A percentile compares a stretch with the other conserved stretches of the same genome.
These are phyloP conservation scores for Heliothis virescens DNA, from an alignment of 1,140 invertebrate genomes.

Conservation along the genomic window DNA sequence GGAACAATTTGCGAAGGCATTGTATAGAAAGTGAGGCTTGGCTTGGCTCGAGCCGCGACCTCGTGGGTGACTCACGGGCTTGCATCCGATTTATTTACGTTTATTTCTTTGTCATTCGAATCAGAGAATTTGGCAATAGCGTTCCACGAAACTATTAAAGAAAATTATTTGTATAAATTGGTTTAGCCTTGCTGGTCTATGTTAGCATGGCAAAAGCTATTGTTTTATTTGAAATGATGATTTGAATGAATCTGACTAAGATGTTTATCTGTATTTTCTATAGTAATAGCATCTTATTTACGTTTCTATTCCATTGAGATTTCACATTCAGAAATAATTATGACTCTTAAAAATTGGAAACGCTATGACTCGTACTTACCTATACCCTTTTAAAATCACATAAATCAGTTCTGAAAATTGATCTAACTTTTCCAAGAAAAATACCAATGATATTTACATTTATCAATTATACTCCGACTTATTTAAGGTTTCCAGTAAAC, in stretches of 20 bases:
- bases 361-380: too few relatives aligned
- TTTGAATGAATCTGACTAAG: too few relatives aligned
- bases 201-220: background rate
- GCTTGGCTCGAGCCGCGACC: slow-evolving; percentile 48
- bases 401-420: too few relatives aligned
- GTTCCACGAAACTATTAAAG: slow-evolving; percentile 1
- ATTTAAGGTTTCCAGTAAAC: background rate
- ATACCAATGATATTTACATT: too few relatives aligned
- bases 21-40: slow-evolving; percentile 64
- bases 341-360: too few relatives aligned
- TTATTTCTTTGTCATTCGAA: slow-evolving; percentile 26
- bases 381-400: too few relatives aligned
- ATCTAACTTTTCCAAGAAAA: too few relatives aligned
- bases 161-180: background rate
- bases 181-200: background rate
- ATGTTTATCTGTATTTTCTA: background rate
- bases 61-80: slow-evolving; percentile 49
- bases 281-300: too few relatives aligned
- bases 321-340: too few relatives aligned
- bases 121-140: slow-evolving; percentile 16
- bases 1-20: slow-evolving; percentile 51
- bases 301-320: too few relatives aligned
- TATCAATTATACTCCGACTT: too few relatives aligned
- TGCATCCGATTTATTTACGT: slow-evolving; percentile 49
- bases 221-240: background rate